Percentiles rank a stretch among this genome's conserved stretches.
Evolutionary conservation across 1,140 invertebrate genomes (phyloP).

Genomic region (Nasonia giraulti): DNA sequence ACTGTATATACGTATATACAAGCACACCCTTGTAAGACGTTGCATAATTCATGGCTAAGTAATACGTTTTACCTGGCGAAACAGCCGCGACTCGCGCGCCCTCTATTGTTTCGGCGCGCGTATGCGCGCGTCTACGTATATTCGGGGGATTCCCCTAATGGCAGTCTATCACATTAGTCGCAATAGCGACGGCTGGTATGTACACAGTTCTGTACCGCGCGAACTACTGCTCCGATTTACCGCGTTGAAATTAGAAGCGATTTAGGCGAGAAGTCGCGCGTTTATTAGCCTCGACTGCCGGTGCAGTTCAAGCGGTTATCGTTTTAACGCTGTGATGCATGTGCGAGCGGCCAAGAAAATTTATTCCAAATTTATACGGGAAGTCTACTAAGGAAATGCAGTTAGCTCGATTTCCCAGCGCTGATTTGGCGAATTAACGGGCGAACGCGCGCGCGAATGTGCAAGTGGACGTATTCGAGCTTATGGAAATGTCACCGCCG

Average conservation of each 20-base stretch:
- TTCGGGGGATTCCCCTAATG: constrained; percentile 62
- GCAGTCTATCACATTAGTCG: constrained; percentile 65
- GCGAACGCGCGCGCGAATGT: neutral
- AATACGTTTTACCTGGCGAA: constrained; percentile 65
- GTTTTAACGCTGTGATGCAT: neutral
- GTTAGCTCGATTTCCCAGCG: neutral
- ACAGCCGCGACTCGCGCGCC: neutral
- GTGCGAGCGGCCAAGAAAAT: too few species aligned
- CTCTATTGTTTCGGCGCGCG: neutral
- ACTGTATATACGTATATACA: neutral
- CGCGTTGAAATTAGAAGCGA: constrained; percentile 51
- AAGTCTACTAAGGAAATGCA: neutral
- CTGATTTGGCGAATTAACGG: neutral
- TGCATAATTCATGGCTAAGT: constrained; percentile 70
- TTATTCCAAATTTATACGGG: neutral
- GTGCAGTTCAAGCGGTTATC: neutral
- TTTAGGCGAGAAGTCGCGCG: neutral
- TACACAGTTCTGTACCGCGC: constrained; percentile 47
- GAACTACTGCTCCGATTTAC: constrained; percentile 60
- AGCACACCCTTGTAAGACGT: constrained; percentile 54
- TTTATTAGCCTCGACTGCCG: constrained; percentile 17
- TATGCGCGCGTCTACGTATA: neutral
- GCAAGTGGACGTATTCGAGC: neutral
- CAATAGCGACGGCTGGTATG: constrained; percentile 56
- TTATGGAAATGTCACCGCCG: constrained; percentile 31